A percentile compares a stretch with the other conserved stretches of the same genome.
Conservation (phyloP, 2,888 invertebrate species). For the Melipona bicolor region DNA sequence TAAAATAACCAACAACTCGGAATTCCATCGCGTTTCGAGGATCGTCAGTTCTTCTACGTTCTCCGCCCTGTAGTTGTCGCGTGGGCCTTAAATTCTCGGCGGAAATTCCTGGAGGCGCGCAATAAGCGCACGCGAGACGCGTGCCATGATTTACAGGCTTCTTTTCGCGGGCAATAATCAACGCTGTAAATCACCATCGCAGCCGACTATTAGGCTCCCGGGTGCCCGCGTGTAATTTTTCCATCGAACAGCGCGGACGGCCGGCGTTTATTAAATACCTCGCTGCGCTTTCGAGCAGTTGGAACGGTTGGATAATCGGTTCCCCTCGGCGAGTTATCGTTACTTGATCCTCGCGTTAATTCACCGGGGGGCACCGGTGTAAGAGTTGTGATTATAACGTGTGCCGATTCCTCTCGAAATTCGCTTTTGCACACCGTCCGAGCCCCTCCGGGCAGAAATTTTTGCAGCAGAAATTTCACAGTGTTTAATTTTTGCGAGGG, state of each 20-base stretch:
- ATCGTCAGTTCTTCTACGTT: no score
- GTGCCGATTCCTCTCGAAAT: background rate
- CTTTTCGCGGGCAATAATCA: slow-evolving; percentile 52
- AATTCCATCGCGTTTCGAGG: no score
- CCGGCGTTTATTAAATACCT: slow-evolving; percentile 48
- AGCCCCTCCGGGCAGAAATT: background rate
- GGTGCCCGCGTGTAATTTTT: slow-evolving; percentile 35
- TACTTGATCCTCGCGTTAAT: background rate
- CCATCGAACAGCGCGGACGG: slow-evolving; percentile 7
- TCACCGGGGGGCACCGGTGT: background rate
- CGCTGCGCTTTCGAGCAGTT: background rate
- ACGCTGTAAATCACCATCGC: slow-evolving; percentile 46
- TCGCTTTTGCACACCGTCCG: background rate
- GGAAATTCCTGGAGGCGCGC: slow-evolving; percentile 36
- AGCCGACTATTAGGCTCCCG: slow-evolving; percentile 32
- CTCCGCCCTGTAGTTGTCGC: background rate
- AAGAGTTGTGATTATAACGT: background rate
- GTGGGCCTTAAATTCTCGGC: slow-evolving; percentile 36
- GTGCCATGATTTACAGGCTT: slow-evolving; percentile 45
- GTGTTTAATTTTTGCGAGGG: no score
- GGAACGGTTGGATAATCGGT: background rate
- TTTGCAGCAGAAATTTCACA: no score
- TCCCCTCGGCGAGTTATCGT: background rate
- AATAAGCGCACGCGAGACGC: slow-evolving; percentile 54
- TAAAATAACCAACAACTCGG: no score